Base-by-base conservation (phyloP, 2,888 invertebrate species). In the Agrypnus murinus region DNA sequence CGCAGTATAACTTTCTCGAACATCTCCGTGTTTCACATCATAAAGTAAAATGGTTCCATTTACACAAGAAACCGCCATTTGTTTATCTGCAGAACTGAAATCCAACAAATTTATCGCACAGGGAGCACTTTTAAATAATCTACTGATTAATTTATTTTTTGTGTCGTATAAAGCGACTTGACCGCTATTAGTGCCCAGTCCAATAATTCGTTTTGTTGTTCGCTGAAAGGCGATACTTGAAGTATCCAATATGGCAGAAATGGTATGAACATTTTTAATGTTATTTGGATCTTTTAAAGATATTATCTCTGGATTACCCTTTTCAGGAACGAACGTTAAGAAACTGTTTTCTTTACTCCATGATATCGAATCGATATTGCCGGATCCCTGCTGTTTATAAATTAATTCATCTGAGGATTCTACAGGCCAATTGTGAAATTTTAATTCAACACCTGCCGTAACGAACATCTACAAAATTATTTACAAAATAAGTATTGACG, bases 261-360 rank as follows among this genome's bases (percentile, higher is more conserved):
- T 79, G 3, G 79, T 79, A 48, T 83, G 83, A 10, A 84, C 80
- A 5, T 81, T 63, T 32, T 77, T 79, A 31, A 82, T 73, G 58
- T 79, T 79, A 8, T 72, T 69, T 8, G 73, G 64, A 63, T 83
- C 80, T 75, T 79, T 83, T 3, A 78, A 62, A 1, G 80, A 80
- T 9, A 84, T 67, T 25, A 84, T 83, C 74, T 83, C 81, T 1
- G 83, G 82, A 55, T 74, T 76, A 25, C 75, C 74, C 9, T 80
- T 77, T 25, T 83, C 79, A 14, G 79, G 77, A 0, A 84, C 71
- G n/a, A 81, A 70, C 0, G 79, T 79, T 19, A 84, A 65, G 67
- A 82, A 84, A 19, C 75, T 79, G 71, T 83, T 83, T 72, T 83
- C 83, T 65, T 82, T 81, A 45, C 82, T 81, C 80, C 82, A 81